phyloP scores from a whole-genome alignment of 2,113 vertebrate species.

The Cyprinodon variegatus region DNA sequence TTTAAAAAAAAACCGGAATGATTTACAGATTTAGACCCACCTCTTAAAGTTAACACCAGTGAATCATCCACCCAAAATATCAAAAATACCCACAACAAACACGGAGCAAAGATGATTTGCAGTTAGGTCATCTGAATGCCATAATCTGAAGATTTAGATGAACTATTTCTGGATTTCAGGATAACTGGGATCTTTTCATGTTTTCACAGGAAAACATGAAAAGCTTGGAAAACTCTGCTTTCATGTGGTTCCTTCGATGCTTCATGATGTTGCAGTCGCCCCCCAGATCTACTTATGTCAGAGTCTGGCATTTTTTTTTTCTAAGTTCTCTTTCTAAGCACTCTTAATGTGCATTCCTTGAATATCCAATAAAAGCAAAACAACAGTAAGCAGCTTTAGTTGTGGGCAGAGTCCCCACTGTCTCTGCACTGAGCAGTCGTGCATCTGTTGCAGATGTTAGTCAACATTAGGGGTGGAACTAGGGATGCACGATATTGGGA shows the following conservation, averaged over 20 bases:
- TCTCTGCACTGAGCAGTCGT: background rate
- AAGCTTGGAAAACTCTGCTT: background rate
- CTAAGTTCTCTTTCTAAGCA: background rate
- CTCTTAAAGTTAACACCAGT: conserved; percentile 36
- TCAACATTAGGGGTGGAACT: too few relatives aligned
- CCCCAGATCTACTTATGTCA: conserved; percentile 4
- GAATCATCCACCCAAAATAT: conserved; percentile 28
- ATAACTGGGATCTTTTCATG: conserved; percentile 10
- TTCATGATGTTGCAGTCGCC: conserved; percentile 1
- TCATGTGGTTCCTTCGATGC: conserved; percentile 8
- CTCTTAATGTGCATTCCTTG: background rate
- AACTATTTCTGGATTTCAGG: background rate
- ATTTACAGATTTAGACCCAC: conserved; percentile 48
- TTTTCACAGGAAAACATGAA: background rate
- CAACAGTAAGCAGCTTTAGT: background rate
- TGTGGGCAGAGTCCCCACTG: background rate
- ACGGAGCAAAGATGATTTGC: conserved; percentile 3
- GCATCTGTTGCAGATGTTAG: too few relatives aligned
- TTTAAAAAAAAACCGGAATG: conserved; percentile 33
- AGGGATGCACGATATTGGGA: too few relatives aligned
- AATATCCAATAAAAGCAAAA: background rate
- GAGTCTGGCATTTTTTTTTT: background rate
- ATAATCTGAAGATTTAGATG: background rate
- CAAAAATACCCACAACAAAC: conserved; percentile 20
- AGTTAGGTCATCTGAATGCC: background rate